Base-by-base conservation (phyloP, 2,888 invertebrate species). In the Linnaemya tessellans region DNA sequence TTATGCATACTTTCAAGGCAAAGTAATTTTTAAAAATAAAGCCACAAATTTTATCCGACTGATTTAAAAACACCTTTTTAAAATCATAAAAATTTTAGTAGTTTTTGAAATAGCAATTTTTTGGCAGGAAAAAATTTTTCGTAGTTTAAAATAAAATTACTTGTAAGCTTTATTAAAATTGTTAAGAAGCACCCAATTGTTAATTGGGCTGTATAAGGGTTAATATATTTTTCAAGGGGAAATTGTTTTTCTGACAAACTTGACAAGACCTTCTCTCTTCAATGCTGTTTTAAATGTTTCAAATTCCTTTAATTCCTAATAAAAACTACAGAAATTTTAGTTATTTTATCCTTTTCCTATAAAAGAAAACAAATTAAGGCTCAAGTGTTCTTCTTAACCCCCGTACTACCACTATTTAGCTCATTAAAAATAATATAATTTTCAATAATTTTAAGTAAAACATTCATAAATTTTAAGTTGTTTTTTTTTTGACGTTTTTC, bases 391-490 rank as follows among this genome's bases (percentile, higher is more conserved):
- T 60, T 18, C 3, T n/a, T 20, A 15, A 51, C n/a, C 20, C 15
- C 20, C 30, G 13, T 38, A 13, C 22, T 11, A 18, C 3, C 25
- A 22, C 18, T 51, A 20, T 18, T 43, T 56, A 80, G 30, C 38
- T 64, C 43, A 35, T 62, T 46, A 13, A 43, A 70, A 41, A 56
- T 58, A 68, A 54, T 67, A 54, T 22, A 62, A 43, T 58, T 56
- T 60, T 70, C 58, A 20, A 43, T 71, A 64, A 71, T 67, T 49
- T 81, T 82, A 82, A 82, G 74, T 67, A 56, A 79, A 70, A 79
- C 85, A 71, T 85, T 82, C 58, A 70, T 81, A 79, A 56, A 82
- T 75, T 81, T 80, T 84, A 73, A 54, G 22, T 56, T 41, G 43
- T 74, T 43, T 38, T 65, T 38, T 65, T 10, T 62, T 22, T 67